A percentile compares a stretch with the other conserved stretches of the same genome.
Evolutionary conservation across 2,888 invertebrate genomes (phyloP).

Genomic region (Magallana nippona): DNA sequence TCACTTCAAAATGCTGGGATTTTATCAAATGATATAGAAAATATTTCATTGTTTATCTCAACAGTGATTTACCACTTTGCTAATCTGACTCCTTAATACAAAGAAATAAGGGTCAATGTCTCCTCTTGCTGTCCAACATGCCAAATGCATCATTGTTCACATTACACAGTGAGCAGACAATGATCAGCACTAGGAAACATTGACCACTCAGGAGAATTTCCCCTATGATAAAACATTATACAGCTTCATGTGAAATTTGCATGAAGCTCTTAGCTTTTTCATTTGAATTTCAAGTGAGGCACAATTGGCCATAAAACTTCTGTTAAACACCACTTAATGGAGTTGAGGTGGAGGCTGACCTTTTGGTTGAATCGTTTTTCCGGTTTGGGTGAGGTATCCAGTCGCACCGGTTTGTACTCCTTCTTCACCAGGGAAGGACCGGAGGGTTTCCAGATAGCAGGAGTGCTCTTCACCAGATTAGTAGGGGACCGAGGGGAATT

Average conservation of each 20-base stretch:
- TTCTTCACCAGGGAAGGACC: constrained; percentile 58
- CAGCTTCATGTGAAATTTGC: too few species aligned
- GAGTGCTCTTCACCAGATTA: constrained; percentile 60
- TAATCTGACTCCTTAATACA: neutral
- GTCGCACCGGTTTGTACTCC: constrained; percentile 70
- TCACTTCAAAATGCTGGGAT: too few species aligned
- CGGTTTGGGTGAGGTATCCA: constrained; percentile 43
- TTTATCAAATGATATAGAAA: too few species aligned
- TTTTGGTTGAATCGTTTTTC: constrained; percentile 26
- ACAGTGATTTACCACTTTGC: neutral
- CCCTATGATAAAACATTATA: neutral
- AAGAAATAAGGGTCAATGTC: neutral
- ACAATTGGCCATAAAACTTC: too few species aligned
- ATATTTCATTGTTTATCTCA: too few species aligned
- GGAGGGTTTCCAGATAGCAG: constrained; percentile 69
- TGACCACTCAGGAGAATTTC: neutral
- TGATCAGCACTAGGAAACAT: neutral
- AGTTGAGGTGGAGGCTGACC: neutral
- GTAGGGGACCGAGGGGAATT: constrained; percentile 39
- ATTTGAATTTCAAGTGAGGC: too few species aligned
- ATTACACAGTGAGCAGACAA: neutral
- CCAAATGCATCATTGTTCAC: neutral
- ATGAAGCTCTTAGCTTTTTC: too few species aligned
- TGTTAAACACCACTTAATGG: too few species aligned
- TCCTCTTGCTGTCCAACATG: neutral